Conservation (phyloP, 2,113 vertebrate species). For the Lontra canadensis region DNA sequence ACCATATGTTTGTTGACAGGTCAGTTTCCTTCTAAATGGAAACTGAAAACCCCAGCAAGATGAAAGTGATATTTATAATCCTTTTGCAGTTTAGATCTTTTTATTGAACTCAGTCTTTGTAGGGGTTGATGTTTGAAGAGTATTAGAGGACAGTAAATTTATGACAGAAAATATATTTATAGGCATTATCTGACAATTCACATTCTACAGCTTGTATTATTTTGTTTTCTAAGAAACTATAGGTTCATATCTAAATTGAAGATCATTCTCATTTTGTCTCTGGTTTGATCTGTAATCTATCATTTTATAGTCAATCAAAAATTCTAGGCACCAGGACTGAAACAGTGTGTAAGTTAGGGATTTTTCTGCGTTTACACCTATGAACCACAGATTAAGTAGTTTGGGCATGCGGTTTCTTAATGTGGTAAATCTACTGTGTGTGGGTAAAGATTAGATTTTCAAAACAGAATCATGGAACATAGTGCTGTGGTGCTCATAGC, state of each 20-base stretch:
- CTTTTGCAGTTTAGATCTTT: not conserved
- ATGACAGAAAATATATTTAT: not conserved
- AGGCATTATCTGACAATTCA: not conserved
- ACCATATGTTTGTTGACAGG: not conserved
- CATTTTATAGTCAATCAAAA: not conserved
- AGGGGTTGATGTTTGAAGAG: not conserved
- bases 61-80: not conserved
- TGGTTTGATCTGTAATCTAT: not conserved
- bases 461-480: not conserved
- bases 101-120: not conserved
- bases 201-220: not conserved
- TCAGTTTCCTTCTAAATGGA: not conserved
- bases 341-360: too few species aligned
- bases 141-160: not conserved
- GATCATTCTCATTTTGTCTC: not conserved
- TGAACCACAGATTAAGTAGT: not conserved
- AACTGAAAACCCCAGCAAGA: not conserved
- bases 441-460: not conserved
- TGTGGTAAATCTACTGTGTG: not conserved
- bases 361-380: not conserved
- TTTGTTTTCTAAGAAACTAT: conserved; percentile 6
- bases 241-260: not conserved
- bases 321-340: not conserved
- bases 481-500: too few species aligned
- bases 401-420: not conserved